Evolutionary conservation across 2,113 vertebrate species (phyloP), one percentile per base, ranked within the genome.

Genomic region (Bombycilla garrulus): DNA sequence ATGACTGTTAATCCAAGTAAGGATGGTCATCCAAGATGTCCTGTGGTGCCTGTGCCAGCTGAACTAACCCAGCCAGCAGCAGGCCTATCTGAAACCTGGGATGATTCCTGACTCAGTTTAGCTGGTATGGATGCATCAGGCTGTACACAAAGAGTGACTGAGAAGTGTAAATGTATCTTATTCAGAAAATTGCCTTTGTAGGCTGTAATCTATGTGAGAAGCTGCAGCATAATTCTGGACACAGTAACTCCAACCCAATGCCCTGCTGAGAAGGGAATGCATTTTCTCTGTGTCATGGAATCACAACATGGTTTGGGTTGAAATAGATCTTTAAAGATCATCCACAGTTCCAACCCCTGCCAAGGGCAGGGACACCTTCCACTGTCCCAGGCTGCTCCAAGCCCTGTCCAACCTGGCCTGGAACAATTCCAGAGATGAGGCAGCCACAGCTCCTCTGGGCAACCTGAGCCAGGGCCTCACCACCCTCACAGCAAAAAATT

Each of bases 381-480:
- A 62, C 42, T 12, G 10, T 0, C 10, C 62, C 87, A 90, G 10
- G 26, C 0, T 36, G 31, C 12, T 54, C 62, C 35, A 48, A 33
- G 35, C 5, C 29, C 31, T 1, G 0, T 16, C n/a, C 54, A 48
- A 0, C 0, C 40, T 45, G 7, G 29, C 4, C 60, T 61, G 2
- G 56, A 2, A 48, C 18, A 48, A 0, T 62, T 1, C 15, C 40
- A 42, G 48, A 40, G 42, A 36, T 33, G 12, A 21, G 22, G 12
- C 54, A 83, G 4, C 17, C 47, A 69, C 70, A 82, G 31, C 40
- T 82, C 2, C 47, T 42, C 0, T 42, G 29, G 15, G 29, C 40
- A 69, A 0, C 25, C 40, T 61, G 62, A 33, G 25, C 71, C 79
- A 77, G 35, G 15, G 19, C 26, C 12, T 24, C 4, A 0, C 2